These are phyloP conservation scores for Remorina albescens DNA, from an alignment of 2,797 vertebrate species.

Conservation along the genomic window DNA sequence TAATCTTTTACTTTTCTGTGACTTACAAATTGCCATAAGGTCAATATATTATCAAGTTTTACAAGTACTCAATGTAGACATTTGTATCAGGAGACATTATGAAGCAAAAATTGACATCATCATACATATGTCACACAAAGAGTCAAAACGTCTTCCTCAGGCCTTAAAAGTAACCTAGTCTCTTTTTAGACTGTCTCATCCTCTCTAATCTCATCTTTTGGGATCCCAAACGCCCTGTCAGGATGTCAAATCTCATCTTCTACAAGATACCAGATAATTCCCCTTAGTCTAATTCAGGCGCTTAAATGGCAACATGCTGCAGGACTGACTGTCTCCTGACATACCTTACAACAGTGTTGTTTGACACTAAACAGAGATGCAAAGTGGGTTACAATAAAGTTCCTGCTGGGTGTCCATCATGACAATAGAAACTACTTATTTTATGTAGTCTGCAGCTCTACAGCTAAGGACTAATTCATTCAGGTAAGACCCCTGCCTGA, in stretches of 20 bases:
- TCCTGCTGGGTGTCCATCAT: neutral
- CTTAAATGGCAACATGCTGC: neutral
- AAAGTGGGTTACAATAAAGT: neutral
- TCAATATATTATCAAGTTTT: neutral
- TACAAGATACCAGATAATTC: constrained; percentile 11
- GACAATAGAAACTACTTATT: neutral
- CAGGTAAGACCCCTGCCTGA: neutral
- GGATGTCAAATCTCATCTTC: constrained; percentile 29
- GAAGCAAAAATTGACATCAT: neutral
- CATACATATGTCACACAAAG: constrained; percentile 4
- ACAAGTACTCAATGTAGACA: neutral
- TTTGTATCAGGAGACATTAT: neutral
- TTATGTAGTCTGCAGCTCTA: neutral
- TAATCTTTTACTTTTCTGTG: neutral
- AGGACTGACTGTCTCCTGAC: neutral
- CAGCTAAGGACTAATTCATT: neutral
- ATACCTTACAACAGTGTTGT: neutral
- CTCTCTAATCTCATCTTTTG: constrained; percentile 73
- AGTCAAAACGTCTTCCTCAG: constrained; percentile 41
- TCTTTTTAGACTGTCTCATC: constrained; percentile 59
- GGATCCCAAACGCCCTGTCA: constrained; percentile 39
- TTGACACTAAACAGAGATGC: neutral
- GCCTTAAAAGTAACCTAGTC: constrained; percentile 46
- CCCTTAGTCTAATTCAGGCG: constrained; percentile 11
- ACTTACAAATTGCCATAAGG: neutral